Evolutionary conservation across 2,797 vertebrate species (phyloP).

Genomic region (Etheostoma perlongum): DNA sequence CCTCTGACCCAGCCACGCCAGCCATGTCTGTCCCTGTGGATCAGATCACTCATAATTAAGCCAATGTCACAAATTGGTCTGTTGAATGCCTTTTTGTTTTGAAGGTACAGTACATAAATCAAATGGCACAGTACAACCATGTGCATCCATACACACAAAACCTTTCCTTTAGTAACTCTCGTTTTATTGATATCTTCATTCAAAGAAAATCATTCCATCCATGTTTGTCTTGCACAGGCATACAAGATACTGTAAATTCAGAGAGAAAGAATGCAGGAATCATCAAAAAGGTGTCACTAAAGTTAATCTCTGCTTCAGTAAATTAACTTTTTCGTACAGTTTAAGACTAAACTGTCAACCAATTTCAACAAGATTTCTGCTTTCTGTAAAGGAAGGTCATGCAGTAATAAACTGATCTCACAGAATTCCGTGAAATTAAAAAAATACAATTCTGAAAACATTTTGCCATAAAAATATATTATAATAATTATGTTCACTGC

Average conservation of each 20-base stretch:
- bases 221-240: slow-evolving; percentile 41
- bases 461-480: neutral
- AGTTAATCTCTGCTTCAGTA: slow-evolving; percentile 39
- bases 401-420: neutral
- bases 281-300: slow-evolving; percentile 71
- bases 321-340: too few relatives aligned
- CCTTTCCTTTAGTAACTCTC: neutral
- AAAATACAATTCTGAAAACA: neutral
- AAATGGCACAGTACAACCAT: neutral
- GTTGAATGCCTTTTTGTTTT: slow-evolving; percentile 1
- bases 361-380: neutral
- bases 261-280: slow-evolving; percentile 40
- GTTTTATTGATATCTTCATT: slow-evolving; percentile 17
- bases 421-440: too few relatives aligned
- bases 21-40: slow-evolving; percentile 18
- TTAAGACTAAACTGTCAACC: neutral
- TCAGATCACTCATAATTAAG: slow-evolving; percentile 14
- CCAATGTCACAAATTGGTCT: slow-evolving; percentile 10
- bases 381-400: slow-evolving; percentile 3
- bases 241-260: slow-evolving; percentile 49
- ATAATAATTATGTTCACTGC: neutral
- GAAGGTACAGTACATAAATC: neutral
- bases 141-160: slow-evolving; percentile 9
- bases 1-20: slow-evolving; percentile 12
- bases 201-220: slow-evolving; percentile 42